Base-by-base conservation (phyloP, 2,797 vertebrate genomes). In the Rhinophrynus dorsalis region DNA sequence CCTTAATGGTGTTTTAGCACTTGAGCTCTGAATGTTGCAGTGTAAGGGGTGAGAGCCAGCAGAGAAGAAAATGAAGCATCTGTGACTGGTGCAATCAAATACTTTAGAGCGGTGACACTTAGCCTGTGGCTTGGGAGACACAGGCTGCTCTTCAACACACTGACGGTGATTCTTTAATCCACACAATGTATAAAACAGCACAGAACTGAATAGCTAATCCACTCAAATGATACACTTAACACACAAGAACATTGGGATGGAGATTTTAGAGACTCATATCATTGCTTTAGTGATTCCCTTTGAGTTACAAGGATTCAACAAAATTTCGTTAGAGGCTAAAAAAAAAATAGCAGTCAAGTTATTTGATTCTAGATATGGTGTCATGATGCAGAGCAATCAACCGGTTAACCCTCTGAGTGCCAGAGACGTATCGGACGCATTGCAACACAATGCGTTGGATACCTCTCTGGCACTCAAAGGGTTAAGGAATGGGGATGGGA, bases 211-310 rank as follows among this genome's bases (percentile, higher is more conserved):
- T 50, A 65, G 54, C 54, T 42, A 73, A 73, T 58, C 54, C 61
- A 59, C 69, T 66, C 55, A 59, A 66, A 73, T 32, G 44, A 63
- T 38, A 51, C 45, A 52, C 61, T 73, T 73, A 73, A 30, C 40
- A 64, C 69, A 42, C 51, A 44, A 73, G 61, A 65, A 72, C 52
- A 72, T 65, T 50, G 33, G 23, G 51, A 64, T 72, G 61, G 58
- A 52, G 61, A 72, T 72, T 72, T 72, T 58, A 51, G 38, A 56
- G 45, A 62, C 32, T 58, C 17, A 20, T 45, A 52, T 52, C 61
- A 38, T 32, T 44, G 21, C 33, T 37, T 60, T 37, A 73, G 55
- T 66, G 55, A 21, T 54, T 67, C 55, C 52, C 37, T 52, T 60
- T 35, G 11, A 66, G 27, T 35, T 52, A 60, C 21, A 35, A 50